Base-by-base conservation (phyloP, 2,113 vertebrate species). In the Calidris pugnax region DNA sequence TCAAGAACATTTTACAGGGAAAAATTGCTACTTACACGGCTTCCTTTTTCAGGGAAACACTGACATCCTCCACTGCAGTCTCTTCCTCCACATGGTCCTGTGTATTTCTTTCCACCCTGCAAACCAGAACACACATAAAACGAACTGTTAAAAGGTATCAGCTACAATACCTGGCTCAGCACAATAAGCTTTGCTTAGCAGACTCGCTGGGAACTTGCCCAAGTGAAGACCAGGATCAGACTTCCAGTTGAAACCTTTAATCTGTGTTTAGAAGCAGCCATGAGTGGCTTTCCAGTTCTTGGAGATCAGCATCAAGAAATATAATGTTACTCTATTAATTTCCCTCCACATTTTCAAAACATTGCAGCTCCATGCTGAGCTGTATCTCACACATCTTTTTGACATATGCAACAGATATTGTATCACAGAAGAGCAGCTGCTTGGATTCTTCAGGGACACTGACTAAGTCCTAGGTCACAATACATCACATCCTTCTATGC, bases 41-140 rank as follows among this genome's bases (percentile, higher is more conserved):
- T 98, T 87, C 99, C 99, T 97, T 99, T 99, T 97, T 99, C 99
- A 19, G 99, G 99, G 95, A 98, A 99, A 96, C 99, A 99, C 92
- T 99, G 97, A 90, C 99, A 99, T 32, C 99, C 99, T 27, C 98
- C 98, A 20, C 99, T 99, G 97, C 99, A 99, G 98, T 99, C 99
- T 98, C 99, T 98, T 77, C 99, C 99, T 93, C 98, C 99, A 82
- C 99, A 99, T 9, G 99, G 98, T 86, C 98, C 99, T 2, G 97
- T 98, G 55, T 98, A 97, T 93, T 98, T 99, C 98, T 99, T 99
- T 82, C 98, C 99, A 35, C 99, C 99, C 99, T 99, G 98, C 48
- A 96, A 92, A 97, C 39, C 95, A 93, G 15, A 96, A 96, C 33
- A 91, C 30, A 81, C 27, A 87, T 67, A 89, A 90, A 85, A 53